Base-by-base conservation (phyloP, 2,113 vertebrate genomes). In the Pomatostomus ruficeps region DNA sequence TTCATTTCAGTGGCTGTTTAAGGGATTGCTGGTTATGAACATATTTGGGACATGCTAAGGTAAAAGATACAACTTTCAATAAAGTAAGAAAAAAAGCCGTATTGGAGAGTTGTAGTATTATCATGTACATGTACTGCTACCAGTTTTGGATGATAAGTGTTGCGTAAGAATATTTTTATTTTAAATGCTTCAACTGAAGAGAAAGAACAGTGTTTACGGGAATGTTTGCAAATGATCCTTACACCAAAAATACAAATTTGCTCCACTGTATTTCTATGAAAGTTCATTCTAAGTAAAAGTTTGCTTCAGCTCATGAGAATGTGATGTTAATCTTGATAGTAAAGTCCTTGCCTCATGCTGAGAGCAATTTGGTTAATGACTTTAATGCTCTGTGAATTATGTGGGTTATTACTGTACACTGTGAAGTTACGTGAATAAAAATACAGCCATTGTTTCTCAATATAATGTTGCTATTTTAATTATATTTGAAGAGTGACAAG, bases 321-420 rank as follows among this genome's bases (percentile, higher is more conserved):
- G 33, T 68, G 54, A 81, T 90, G 48, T 88, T 90, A 82, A 89
- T 78, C 70, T 74, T 92, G 25, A 68, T 71, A 85, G 73, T 48
- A 78, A 66, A 93, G 46, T 79, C 85, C 45, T 89, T 75, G 16
- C 33, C 71, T 90, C 82, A 29, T 81, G 43, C 38, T 72, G 85
- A 93, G 90, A 95, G 59, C 78, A 94, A 95, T 95, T 95, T 96
- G n/a, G 35, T 79, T 74, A 87, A 91, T 88, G 55, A 38, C 46
- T 95, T 94, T 82, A 91, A 95, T 85, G 54, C 61, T 94, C n/a
- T 72, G 14, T 78, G 72, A 94, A 80, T 85, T 79, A 36, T 89
- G 49, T 55, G 20, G n/a, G 92, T 95, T 93, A 74, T 86, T 96
- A 43, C 63, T 96, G 74, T 88, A 83, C 45, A 43, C 33, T 79